A percentile compares a stretch with the other conserved stretches of the same genome.
Evolutionary conservation across 1,140 invertebrate genomes (phyloP).

Genomic region (Achroia grisella): DNA sequence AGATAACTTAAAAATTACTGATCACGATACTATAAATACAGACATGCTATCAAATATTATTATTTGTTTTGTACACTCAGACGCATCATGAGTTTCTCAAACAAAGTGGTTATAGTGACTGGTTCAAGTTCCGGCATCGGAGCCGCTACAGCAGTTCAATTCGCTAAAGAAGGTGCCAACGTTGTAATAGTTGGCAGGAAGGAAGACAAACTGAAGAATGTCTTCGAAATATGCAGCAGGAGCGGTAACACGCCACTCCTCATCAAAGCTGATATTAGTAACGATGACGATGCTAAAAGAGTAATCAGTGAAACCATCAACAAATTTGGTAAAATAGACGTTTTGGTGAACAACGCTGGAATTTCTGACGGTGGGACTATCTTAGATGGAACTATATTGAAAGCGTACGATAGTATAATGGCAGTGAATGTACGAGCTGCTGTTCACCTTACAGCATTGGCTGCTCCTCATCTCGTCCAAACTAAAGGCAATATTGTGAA

Average conservation of each 20-base stretch:
- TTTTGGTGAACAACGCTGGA: conserved; percentile 84
- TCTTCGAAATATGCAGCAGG: conserved; percentile 74
- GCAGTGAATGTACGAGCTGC: conserved; percentile 72
- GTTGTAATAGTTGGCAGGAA: conserved; percentile 85
- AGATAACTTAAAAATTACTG: no score
- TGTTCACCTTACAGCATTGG: conserved; percentile 8
- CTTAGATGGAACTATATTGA: conserved; percentile 78
- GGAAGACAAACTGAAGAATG: conserved; percentile 63
- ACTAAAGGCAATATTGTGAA: conserved; percentile 82
- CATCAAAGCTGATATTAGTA: conserved; percentile 76
- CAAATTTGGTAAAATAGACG: conserved; percentile 75
- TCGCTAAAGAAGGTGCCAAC: conserved; percentile 81
- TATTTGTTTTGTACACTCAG: no score
- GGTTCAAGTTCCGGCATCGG: conserved; percentile 92
- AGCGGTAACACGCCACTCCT: conserved; percentile 52
- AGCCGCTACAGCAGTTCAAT: conserved; percentile 80
- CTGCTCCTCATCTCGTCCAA: conserved; percentile 11
- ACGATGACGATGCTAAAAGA: conserved; percentile 75
- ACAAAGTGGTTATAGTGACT: conserved; percentile 79
- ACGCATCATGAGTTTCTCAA: conserved; percentile 15
- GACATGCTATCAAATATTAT: no score
- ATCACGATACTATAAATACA: no score
- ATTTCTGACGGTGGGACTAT: conserved; percentile 78
- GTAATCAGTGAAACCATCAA: conserved; percentile 75
- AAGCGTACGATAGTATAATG: conserved; percentile 80